Conservation (phyloP, 2,797 vertebrate genomes). For the Lagodon rhomboides region DNA sequence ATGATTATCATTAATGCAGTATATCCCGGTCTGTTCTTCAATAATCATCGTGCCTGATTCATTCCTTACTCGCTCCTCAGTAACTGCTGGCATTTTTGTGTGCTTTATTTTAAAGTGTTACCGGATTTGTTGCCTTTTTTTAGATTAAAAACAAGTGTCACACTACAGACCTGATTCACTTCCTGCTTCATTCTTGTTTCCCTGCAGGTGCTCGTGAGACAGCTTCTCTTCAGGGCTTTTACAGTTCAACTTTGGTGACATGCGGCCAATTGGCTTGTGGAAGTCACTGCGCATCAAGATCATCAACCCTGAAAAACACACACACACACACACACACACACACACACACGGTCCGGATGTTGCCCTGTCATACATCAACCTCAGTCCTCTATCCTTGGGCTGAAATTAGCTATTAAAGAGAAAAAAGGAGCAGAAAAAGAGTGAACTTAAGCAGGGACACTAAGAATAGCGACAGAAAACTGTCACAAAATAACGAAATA, state of each 20-base stretch:
- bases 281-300: slow-evolving; percentile 78
- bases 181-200: slow-evolving; percentile 49
- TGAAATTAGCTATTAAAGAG: slow-evolving; percentile 40
- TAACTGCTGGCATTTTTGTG: neutral
- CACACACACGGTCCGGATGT: slow-evolving; percentile 39
- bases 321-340: slow-evolving; percentile 26
- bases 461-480: slow-evolving; percentile 11
- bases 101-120: neutral
- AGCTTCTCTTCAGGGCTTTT: slow-evolving; percentile 57
- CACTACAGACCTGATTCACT: slow-evolving; percentile 47
- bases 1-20: too few species aligned
- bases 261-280: slow-evolving; percentile 57
- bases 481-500: neutral
- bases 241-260: slow-evolving; percentile 71
- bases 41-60: too few species aligned
- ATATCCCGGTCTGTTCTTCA: too few species aligned
- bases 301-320: slow-evolving; percentile 50
- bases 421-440: slow-evolving; percentile 32
- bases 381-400: slow-evolving; percentile 45
- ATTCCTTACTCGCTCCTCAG: too few species aligned
- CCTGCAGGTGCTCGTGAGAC: slow-evolving; percentile 58
- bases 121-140: neutral
- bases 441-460: slow-evolving; percentile 26
- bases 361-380: slow-evolving; percentile 38
- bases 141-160: slow-evolving; percentile 1